phyloP scores from a whole-genome alignment of 2,888 invertebrate genomes.

The Euphydryas editha region DNA sequence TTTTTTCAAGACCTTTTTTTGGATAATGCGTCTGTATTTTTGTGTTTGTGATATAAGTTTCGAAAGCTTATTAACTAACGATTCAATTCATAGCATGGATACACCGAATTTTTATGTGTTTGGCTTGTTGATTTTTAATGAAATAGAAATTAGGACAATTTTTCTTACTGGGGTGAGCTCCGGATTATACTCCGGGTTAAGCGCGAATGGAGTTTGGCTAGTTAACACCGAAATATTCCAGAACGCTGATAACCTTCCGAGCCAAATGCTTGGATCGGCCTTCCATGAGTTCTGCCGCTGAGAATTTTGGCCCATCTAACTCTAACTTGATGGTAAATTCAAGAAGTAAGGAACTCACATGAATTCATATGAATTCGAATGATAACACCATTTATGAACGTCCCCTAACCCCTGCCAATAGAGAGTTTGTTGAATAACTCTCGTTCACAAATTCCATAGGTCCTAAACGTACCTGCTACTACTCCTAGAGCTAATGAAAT shows the following conservation, averaged over 20 bases:
- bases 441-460: slow-evolving; percentile 36
- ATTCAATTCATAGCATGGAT: neutral
- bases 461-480: slow-evolving; percentile 37
- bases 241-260: too few species aligned
- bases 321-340: too few species aligned
- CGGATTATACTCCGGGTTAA: too few species aligned
- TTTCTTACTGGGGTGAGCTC: slow-evolving; percentile 9
- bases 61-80: neutral
- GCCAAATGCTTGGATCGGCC: too few species aligned
- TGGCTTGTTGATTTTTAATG: neutral
- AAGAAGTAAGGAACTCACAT: too few species aligned
- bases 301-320: neutral
- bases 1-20: neutral
- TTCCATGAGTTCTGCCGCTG: too few species aligned
- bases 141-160: neutral
- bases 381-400: too few species aligned
- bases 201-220: slow-evolving; percentile 16
- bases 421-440: slow-evolving; percentile 8
- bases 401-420: too few species aligned
- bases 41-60: neutral
- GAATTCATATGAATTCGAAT: too few species aligned
- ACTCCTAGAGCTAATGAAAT: too few species aligned
- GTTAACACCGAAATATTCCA: too few species aligned
- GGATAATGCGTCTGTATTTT: too few species aligned
- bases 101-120: neutral